A percentile compares a stretch with the other conserved stretches of the same genome.
Conservation (phyloP, 2,888 invertebrate species). For the Silvanus unidentatus region DNA sequence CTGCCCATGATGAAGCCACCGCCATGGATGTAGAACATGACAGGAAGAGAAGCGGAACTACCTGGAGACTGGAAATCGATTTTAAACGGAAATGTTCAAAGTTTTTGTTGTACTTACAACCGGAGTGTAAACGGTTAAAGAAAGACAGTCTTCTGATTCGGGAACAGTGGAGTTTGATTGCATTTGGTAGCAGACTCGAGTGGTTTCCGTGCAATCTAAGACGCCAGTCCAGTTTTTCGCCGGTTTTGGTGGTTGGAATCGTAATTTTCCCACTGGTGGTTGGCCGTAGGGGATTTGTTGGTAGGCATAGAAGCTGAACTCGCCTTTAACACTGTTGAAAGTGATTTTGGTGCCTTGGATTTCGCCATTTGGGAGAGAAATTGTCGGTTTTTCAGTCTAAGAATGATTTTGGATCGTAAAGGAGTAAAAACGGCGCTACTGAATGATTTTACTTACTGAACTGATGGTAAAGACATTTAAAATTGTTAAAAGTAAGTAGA, state of each 20-base stretch:
- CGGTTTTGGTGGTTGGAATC: constrained; percentile 22
- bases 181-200: constrained; percentile 22
- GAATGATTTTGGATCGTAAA: too few relatives aligned
- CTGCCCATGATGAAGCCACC: constrained; percentile 41
- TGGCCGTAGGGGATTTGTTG: constrained; percentile 16
- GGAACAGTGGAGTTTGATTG: constrained; percentile 11
- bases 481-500: too few relatives aligned
- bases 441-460: too few relatives aligned
- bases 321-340: not conserved
- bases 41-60: constrained; percentile 30
- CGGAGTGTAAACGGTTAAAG: constrained; percentile 24
- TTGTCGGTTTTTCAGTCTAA: too few relatives aligned
- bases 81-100: too few relatives aligned
- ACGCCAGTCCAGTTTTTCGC: constrained; percentile 27
- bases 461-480: too few relatives aligned
- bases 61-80: constrained; percentile 10
- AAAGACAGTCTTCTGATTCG: constrained; percentile 29
- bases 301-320: constrained; percentile 14
- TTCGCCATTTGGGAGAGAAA: not conserved
- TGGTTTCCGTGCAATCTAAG: constrained; percentile 25
- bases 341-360: not conserved
- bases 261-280: constrained; percentile 15
- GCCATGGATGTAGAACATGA: constrained; percentile 42
- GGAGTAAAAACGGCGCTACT: too few relatives aligned
- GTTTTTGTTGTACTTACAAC: too few relatives aligned